Conservation (phyloP, 2,888 invertebrate species). For the Amiota communis region DNA sequence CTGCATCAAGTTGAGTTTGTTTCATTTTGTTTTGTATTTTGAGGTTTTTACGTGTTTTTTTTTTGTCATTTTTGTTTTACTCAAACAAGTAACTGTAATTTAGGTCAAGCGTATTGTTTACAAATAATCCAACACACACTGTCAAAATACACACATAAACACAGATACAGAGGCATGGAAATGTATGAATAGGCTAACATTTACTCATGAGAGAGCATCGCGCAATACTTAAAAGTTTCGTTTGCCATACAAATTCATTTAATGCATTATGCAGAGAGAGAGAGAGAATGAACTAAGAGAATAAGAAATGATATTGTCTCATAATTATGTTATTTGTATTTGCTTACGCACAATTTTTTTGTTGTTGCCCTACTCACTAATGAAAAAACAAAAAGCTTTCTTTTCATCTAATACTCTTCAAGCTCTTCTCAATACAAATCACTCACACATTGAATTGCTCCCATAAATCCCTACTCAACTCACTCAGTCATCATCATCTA, state of each 20-base stretch:
- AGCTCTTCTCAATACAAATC: no score
- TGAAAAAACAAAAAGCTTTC: constrained; percentile 1
- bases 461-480: no score
- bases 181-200: neutral
- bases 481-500: neutral
- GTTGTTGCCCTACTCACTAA: neutral
- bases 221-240: neutral
- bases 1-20: constrained; percentile 19
- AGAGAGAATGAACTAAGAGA: no score
- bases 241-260: no score
- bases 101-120: constrained; percentile 74
- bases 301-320: no score
- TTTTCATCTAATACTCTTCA: neutral
- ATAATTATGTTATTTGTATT: neutral
- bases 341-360: constrained; percentile 1
- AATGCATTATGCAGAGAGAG: no score
- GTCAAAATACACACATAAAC: constrained; percentile 10
- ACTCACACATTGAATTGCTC: no score
- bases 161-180: constrained; percentile 18
- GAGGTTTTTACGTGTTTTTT: constrained; percentile 44
- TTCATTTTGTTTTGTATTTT: no score
- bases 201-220: neutral
- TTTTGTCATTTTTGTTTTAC: constrained; percentile 33
- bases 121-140: constrained; percentile 60
- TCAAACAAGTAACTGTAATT: constrained; percentile 67